Percentiles rank a stretch among this genome's conserved stretches.
Conservation (phyloP, 2,888 invertebrate genomes). For the Tachina fera region DNA sequence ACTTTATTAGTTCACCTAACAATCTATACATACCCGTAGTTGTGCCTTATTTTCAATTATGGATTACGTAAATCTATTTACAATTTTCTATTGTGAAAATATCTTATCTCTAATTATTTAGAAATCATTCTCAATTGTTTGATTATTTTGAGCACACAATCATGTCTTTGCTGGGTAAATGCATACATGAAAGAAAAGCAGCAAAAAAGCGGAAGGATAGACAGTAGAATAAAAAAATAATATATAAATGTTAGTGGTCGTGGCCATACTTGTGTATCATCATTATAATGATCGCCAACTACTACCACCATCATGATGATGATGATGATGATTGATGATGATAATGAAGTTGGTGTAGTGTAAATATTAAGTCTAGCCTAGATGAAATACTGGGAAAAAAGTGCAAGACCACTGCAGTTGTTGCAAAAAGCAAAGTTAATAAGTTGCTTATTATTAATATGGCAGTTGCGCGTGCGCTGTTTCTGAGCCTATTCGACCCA, state of each 20-base stretch:
- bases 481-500: conserved; percentile 2
- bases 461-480: conserved; percentile 49
- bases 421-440: conserved; percentile 18
- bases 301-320: background rate
- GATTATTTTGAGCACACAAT: background rate
- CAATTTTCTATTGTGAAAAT: too few relatives aligned
- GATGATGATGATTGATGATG: conserved; percentile 15
- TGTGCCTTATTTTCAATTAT: too few relatives aligned
- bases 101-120: too few relatives aligned
- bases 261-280: conserved; percentile 28
- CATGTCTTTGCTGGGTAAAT: background rate
- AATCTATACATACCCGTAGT: too few relatives aligned
- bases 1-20: too few relatives aligned
- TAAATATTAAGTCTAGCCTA: conserved; percentile 14
- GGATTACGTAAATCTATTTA: too few relatives aligned
- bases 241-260: background rate
- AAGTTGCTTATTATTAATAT: conserved; percentile 16
- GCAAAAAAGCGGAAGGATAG: background rate
- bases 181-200: too few relatives aligned
- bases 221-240: conserved; percentile 8
- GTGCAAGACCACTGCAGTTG: background rate
- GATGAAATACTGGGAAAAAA: conserved; percentile 55
- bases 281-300: conserved; percentile 8
- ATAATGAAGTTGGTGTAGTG: background rate
- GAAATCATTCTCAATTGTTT: background rate